Percentiles rank a stretch among this genome's conserved stretches.
Conservation (phyloP, 2,888 invertebrate species). For the Machimus atricapillus region DNA sequence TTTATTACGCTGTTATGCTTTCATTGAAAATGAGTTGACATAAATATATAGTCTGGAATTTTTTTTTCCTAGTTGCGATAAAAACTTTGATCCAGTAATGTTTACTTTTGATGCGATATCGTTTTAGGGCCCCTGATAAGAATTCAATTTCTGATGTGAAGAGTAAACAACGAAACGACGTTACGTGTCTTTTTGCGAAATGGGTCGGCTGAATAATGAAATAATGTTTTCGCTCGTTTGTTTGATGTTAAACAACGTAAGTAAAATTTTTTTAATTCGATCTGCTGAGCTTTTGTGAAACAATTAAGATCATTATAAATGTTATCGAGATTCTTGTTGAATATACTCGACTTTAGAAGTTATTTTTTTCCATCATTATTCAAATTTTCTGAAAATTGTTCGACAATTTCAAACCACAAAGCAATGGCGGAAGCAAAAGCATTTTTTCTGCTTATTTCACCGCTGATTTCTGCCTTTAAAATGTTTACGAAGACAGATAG, state of each 20-base stretch:
- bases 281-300: background rate
- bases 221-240: background rate
- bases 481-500: too few relatives aligned
- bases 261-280: background rate
- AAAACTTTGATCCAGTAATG: background rate
- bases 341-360: too few relatives aligned
- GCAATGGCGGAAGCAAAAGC: too few relatives aligned
- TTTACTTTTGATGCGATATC: background rate
- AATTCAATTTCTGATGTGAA: background rate
- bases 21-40: background rate
- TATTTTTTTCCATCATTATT: too few relatives aligned
- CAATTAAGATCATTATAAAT: too few relatives aligned
- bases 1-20: background rate
- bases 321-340: too few relatives aligned
- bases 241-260: background rate
- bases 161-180: background rate
- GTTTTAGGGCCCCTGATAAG: background rate
- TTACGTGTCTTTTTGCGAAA: background rate
- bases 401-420: too few relatives aligned
- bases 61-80: background rate
- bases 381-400: too few relatives aligned
- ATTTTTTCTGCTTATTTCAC: too few relatives aligned
- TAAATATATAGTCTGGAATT: background rate
- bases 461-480: too few relatives aligned
- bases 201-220: background rate